Evolutionary conservation across 1,140 invertebrate genomes (phyloP), one percentile per base, ranked within the genome.

Genomic region (Ostrea edulis): DNA sequence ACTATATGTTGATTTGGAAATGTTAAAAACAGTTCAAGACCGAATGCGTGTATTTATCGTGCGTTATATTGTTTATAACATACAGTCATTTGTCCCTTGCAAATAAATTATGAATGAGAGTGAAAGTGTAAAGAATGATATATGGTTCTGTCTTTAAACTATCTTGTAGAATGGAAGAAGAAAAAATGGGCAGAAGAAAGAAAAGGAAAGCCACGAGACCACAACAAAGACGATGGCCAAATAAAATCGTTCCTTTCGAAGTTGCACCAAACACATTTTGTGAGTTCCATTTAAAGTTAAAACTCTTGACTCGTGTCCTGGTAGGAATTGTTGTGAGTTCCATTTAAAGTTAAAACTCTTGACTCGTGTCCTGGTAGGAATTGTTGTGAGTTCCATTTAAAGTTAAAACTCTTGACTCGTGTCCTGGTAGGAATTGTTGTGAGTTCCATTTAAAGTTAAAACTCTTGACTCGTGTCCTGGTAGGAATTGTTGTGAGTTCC

Each of bases 141-240:
- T n/a, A n/a, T n/a, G n/a, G n/a, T n/a, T n/a, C n/a, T n/a, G 35
- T 44, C 35, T 58, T 62, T 62, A 35, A n/a, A 77, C 9, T 29
- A 35, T 29, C 35, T 53, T n/a, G 20, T 52, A 65, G 44, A 71
- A 86, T 87, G 29, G 82, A 22, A 4, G 44, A 44, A 62, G 54
- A 83, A 51, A 88, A 54, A 20, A 68, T 51, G 29, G 20, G 55
- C 2, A 88, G 25, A 8, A 82, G 52, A 54, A 84, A 54, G 52
- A 87, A 44, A n/a, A 71, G 29, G 11, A 11, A 44, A 8, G 52
- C 77, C 14, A 51, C 25, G 52, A 51, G 35, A n/a, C 12, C 9
- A 54, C 14, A 62, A 62, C 87, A 83, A 82, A 81, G 87, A 44
- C 84, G 85, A 51, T 90, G 89, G 89, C 25, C 85, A n/a, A 77